Evolutionary conservation across 2,113 vertebrate genomes (phyloP).

Genomic region (Coracopsis vasa): DNA sequence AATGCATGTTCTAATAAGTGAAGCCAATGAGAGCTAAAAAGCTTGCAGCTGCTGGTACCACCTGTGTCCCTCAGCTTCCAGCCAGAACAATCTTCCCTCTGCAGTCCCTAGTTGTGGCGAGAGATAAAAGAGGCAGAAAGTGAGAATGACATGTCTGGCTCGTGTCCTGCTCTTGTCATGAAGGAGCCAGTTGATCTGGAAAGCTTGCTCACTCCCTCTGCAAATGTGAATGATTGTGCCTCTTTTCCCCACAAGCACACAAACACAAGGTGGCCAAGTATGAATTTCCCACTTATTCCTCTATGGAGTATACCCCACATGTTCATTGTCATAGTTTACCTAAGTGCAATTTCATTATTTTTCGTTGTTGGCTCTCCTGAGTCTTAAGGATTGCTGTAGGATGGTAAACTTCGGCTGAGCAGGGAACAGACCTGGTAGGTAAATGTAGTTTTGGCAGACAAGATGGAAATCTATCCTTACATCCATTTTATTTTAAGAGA

Average conservation of each 20-base stretch:
- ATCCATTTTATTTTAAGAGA: conserved; percentile 10
- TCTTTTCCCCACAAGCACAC: neutral
- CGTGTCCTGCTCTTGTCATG: neutral
- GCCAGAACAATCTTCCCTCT: conserved; percentile 64
- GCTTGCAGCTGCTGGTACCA: conserved; percentile 69
- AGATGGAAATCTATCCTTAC: neutral
- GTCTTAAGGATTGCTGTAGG: neutral
- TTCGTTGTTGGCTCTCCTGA: neutral
- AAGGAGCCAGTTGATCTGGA: conserved; percentile 36
- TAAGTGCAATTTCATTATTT: conserved; percentile 2
- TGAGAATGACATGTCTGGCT: conserved; percentile 55
- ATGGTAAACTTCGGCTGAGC: neutral
- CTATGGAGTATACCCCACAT: neutral
- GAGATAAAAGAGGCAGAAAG: conserved; percentile 63
- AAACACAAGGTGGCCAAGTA: neutral
- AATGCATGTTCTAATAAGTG: conserved; percentile 36
- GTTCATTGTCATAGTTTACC: neutral
- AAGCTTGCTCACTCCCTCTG: neutral
- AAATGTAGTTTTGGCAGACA: neutral
- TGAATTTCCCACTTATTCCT: neutral
- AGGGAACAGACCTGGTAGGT: neutral
- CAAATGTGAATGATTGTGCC: neutral
- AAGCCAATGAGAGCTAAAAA: conserved; percentile 56
- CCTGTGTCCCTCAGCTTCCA: conserved; percentile 67
- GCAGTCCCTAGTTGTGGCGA: conserved; percentile 55